These are phyloP conservation scores for Diabrotica virgifera DNA, from an alignment of 1,140 invertebrate genomes.

Conservation along the genomic window DNA sequence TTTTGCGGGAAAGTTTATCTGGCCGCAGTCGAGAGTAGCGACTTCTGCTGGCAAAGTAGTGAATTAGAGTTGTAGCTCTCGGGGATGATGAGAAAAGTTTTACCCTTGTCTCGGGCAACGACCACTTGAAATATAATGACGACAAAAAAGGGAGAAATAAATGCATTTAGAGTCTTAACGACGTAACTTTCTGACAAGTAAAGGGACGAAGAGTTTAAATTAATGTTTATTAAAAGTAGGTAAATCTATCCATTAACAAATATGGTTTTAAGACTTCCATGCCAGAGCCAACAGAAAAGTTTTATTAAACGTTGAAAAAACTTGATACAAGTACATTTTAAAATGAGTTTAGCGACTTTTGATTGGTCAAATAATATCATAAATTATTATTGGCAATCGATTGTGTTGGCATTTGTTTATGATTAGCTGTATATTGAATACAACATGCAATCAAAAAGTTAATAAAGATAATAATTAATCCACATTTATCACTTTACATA, in stretches of 20 bases:
- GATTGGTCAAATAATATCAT: too few relatives aligned
- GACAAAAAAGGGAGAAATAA: not conserved
- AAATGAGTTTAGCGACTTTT: too few relatives aligned
- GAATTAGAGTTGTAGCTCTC: constrained; percentile 1
- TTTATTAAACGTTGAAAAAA: too few relatives aligned
- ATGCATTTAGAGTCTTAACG: not conserved
- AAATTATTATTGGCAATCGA: too few relatives aligned
- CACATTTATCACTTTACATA: too few relatives aligned
- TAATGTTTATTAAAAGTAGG: not conserved
- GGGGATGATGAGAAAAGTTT: constrained; percentile 2
- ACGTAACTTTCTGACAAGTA: not conserved
- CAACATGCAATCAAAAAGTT: too few relatives aligned
- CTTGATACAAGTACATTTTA: too few relatives aligned
- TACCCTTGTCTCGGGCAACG: not conserved
- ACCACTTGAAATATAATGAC: constrained; percentile 3
- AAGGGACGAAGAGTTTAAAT: not conserved
- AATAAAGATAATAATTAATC: too few relatives aligned
- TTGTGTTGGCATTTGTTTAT: too few relatives aligned
- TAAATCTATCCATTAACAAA: not conserved
- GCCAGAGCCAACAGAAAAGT: too few relatives aligned
- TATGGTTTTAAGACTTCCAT: too few relatives aligned
- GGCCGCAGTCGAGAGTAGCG: not conserved
- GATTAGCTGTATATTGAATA: too few relatives aligned
- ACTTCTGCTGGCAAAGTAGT: not conserved
- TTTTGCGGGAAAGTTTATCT: not conserved